Percentiles rank a stretch among this genome's conserved stretches.
Evolutionary conservation across 2,113 vertebrate species (phyloP).

Genomic region (Orcinus orca): DNA sequence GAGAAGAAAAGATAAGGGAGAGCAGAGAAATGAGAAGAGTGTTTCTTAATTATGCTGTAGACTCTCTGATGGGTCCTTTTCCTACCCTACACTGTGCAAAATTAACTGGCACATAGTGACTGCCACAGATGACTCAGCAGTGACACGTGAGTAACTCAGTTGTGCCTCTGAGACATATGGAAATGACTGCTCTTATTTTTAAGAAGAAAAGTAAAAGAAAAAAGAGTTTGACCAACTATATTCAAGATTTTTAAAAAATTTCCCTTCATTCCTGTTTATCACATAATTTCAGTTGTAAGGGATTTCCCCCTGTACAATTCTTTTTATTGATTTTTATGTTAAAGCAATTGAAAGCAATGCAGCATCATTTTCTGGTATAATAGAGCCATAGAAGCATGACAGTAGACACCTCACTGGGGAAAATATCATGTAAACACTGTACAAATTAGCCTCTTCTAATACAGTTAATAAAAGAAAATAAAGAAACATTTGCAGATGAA

Average conservation of each 20-base stretch:
- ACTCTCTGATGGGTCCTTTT: slow-evolving; percentile 12
- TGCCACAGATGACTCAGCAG: slow-evolving; percentile 50
- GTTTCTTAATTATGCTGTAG: slow-evolving; percentile 53
- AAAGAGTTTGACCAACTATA: neutral
- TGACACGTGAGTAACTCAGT: neutral
- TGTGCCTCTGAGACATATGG: slow-evolving; percentile 27
- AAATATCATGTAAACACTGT: slow-evolving; percentile 54
- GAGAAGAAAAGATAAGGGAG: slow-evolving; percentile 70
- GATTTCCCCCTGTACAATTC: slow-evolving; percentile 17
- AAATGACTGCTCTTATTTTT: slow-evolving; percentile 55
- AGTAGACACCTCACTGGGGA: slow-evolving; percentile 57
- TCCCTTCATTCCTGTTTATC: slow-evolving; percentile 43
- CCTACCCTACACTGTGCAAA: slow-evolving; percentile 49
- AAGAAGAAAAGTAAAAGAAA: slow-evolving; percentile 42
- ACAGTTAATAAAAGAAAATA: slow-evolving; percentile 57
- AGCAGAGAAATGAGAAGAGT: slow-evolving; percentile 34
- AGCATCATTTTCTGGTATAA: slow-evolving; percentile 58
- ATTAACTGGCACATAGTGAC: neutral
- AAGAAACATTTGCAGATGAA: slow-evolving; percentile 40
- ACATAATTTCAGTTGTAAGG: slow-evolving; percentile 53
- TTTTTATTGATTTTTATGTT: slow-evolving; percentile 65
- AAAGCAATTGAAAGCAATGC: slow-evolving; percentile 41
- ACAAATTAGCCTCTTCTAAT: slow-evolving; percentile 64
- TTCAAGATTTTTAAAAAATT: slow-evolving; percentile 35
- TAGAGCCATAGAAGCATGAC: slow-evolving; percentile 59